Conservation (phyloP, 2,888 invertebrate genomes). For the Myopa tessellatipennis region DNA sequence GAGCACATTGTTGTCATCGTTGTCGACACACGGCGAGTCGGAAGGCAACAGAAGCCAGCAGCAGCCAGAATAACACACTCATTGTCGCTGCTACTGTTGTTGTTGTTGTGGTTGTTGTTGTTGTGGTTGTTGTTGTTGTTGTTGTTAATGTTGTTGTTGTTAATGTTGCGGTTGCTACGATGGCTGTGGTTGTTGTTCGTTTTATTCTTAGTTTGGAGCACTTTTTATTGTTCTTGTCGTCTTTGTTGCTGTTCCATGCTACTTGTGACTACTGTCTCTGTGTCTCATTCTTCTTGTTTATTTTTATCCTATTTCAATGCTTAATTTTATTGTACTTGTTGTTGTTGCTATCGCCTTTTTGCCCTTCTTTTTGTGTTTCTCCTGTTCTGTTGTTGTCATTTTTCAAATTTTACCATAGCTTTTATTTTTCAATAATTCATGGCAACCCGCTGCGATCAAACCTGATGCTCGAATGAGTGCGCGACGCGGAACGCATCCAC, state of each 20-base stretch:
- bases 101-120: not conserved
- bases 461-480: conserved; percentile 6
- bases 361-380: not conserved
- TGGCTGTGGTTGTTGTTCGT: not conserved
- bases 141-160: not conserved
- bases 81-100: not conserved
- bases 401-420: conserved; percentile 7
- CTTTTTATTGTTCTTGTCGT: too few relatives aligned
- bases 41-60: not conserved
- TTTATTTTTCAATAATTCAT: conserved; percentile 37
- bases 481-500: too few relatives aligned
- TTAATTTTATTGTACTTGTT: not conserved
- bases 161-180: not conserved
- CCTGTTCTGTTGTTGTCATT: conserved; percentile 14
- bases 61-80: not conserved
- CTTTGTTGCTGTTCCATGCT: not conserved
- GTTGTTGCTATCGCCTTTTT: not conserved
- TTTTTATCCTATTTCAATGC: not conserved
- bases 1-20: not conserved
- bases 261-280: not conserved
- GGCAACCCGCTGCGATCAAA: conserved; percentile 31
- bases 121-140: not conserved
- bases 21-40: not conserved
- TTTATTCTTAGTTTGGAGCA: not conserved
- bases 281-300: not conserved